Evolutionary conservation across 2,797 vertebrate genomes (phyloP), one percentile per base, ranked within the genome.

Genomic region (Phalanger gymnotis): DNA sequence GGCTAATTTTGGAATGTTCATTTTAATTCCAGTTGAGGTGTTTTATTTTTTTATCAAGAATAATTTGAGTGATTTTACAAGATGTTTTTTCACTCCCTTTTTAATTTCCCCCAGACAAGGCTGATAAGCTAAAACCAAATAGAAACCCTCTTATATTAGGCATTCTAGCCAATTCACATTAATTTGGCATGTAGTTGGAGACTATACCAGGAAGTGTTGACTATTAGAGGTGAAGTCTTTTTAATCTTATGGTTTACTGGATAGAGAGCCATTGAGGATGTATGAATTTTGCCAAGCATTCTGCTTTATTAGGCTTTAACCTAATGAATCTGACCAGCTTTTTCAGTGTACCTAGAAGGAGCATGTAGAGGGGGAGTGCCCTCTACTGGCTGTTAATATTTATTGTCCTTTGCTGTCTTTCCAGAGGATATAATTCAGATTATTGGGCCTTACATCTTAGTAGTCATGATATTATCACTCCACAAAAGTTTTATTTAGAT

Each of bases 351-450:
- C 54, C 93, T 9, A 53, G 25, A 13, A 53, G 10, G 89, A 89
- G 61, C 40, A 5, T 51, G 34, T 2, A 0, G 92, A 54, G n/a
- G 91, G 47, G 4, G 6, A 91, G 95, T 91, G 34, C 93, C 96
- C 96, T 92, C 97, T 97, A 95, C 94, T 40, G 93, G 92, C 61
- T 12, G 10, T 57, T 12, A 0, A 93, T 31, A 0, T 91, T 92
- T 58, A 30, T 54, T 7, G 9, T 51, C n/a, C 58, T 87, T 55
- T 55, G 47, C 90, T 73, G 61, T 56, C 25, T 53, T 0, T 87
- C 93, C 5, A 6, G 53, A 52, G 91, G 53, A 5, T 61, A 28
- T 16, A 12, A 81, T 7, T 51, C 5, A 0, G 4, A 94, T 11
- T 73, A 47, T 91, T 16, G 0, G 90, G 55, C 66, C 25, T 19